phyloP scores from a whole-genome alignment of 1,140 invertebrate species.

The Charaxes varanes region DNA sequence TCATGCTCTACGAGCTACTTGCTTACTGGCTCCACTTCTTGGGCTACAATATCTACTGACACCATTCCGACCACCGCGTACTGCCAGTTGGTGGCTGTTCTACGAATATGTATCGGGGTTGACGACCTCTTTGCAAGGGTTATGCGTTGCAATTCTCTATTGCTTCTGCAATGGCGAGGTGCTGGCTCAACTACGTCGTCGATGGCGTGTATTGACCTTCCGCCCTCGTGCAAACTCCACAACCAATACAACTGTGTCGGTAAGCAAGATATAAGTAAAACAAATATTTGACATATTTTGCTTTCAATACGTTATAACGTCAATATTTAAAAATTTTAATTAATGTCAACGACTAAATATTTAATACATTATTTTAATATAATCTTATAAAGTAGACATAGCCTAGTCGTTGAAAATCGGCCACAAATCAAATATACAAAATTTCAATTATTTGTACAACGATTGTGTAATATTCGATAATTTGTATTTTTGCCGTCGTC shows the following conservation, averaged over 20 bases:
- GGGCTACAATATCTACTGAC: slow-evolving; percentile 91
- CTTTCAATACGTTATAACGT: too few species aligned
- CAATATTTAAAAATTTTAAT: too few species aligned
- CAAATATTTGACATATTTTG: too few species aligned
- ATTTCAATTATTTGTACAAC: too few species aligned
- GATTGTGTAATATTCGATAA: too few species aligned
- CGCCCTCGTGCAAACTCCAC: slow-evolving; percentile 86
- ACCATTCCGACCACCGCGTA: slow-evolving; percentile 87
- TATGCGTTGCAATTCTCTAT: slow-evolving; percentile 93
- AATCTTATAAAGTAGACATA: too few species aligned
- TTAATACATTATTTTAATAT: too few species aligned
- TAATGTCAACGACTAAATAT: too few species aligned
- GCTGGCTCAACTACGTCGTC: slow-evolving; percentile 86
- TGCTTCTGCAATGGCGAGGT: slow-evolving; percentile 98
- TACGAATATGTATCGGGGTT: slow-evolving; percentile 91
- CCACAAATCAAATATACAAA: too few species aligned
- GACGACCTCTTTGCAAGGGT: slow-evolving; percentile 92
- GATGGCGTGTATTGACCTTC: slow-evolving; percentile 83
- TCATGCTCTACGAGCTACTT: slow-evolving; percentile 90
- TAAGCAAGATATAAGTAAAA: too few species aligned
- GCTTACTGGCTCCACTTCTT: slow-evolving; percentile 88
- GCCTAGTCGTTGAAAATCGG: too few species aligned
- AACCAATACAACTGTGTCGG: slow-evolving; percentile 88
- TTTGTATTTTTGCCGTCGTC: too few species aligned
- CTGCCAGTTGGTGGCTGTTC: slow-evolving; percentile 81